Conservation (phyloP, 2,797 vertebrate genomes). For the Rachycentron canadum region DNA sequence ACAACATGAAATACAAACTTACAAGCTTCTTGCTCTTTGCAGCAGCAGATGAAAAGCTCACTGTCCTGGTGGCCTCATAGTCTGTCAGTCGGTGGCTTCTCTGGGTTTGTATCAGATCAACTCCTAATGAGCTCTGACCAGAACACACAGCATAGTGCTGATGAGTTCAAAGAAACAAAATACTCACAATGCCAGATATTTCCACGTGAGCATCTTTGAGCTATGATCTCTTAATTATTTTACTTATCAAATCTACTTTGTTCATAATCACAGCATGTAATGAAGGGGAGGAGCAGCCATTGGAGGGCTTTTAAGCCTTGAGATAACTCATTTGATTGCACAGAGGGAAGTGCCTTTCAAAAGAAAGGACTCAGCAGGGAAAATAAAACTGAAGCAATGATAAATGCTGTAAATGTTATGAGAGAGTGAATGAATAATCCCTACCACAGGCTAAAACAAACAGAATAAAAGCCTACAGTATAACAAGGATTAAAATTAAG, state of each 20-base stretch:
- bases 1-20: not conserved
- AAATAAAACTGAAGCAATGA: slow-evolving; percentile 42
- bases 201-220: slow-evolving; percentile 3
- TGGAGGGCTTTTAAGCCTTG: slow-evolving; percentile 20
- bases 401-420: slow-evolving; percentile 24
- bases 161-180: slow-evolving; percentile 33
- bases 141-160: slow-evolving; percentile 16
- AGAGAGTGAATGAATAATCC: slow-evolving; percentile 35
- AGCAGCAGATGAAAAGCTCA: slow-evolving; percentile 37
- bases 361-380: slow-evolving; percentile 27
- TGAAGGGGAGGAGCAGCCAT: slow-evolving; percentile 24
- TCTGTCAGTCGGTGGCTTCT: slow-evolving; percentile 15
- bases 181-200: not conserved
- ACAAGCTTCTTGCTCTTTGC: not conserved
- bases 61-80: slow-evolving; percentile 23
- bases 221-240: slow-evolving; percentile 55
- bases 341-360: slow-evolving; percentile 23
- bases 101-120: slow-evolving; percentile 46
- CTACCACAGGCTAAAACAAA: slow-evolving; percentile 42
- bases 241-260: slow-evolving; percentile 37
- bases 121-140: slow-evolving; percentile 63
- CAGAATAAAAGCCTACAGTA: slow-evolving; percentile 8
- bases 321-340: slow-evolving; percentile 33
- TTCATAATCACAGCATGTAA: slow-evolving; percentile 32
- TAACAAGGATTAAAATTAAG: slow-evolving; percentile 33